phyloP scores from a whole-genome alignment of 2,888 invertebrate species.

The Tholera decimalis region DNA sequence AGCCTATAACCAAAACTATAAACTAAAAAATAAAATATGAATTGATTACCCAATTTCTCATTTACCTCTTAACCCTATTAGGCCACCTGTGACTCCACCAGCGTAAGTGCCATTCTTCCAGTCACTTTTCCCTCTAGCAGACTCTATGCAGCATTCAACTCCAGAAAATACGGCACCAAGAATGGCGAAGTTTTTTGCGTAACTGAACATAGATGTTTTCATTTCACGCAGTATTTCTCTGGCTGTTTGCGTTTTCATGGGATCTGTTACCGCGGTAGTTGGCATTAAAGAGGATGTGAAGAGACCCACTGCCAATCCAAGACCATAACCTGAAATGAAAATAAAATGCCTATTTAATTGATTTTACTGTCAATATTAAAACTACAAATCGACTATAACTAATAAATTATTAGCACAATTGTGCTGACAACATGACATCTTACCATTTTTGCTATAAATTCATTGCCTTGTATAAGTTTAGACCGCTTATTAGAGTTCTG shows the following conservation, averaged over 20 bases:
- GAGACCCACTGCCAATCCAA: constrained; percentile 98
- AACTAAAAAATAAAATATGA: too few species aligned
- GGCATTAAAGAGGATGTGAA: constrained; percentile 99
- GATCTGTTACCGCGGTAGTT: constrained; percentile 93
- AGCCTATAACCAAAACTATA: too few species aligned
- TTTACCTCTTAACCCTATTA: constrained; percentile 96
- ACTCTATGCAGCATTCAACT: constrained; percentile 98
- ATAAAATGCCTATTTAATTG: not conserved
- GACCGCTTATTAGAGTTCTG: too few species aligned
- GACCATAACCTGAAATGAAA: constrained; percentile 94
- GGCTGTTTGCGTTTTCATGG: constrained; percentile 95
- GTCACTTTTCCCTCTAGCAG: constrained; percentile 98
- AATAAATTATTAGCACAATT: too few species aligned
- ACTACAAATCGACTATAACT: too few species aligned
- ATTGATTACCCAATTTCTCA: too few species aligned
- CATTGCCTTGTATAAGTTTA: too few species aligned
- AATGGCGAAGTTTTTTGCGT: constrained; percentile 99
- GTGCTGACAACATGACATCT: too few species aligned
- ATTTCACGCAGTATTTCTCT: constrained; percentile 97
- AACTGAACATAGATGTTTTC: constrained; percentile 97
- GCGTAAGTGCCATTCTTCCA: constrained; percentile 99
- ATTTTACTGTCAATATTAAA: too few species aligned
- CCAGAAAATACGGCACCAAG: constrained; percentile 98
- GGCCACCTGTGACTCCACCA: constrained; percentile 98
- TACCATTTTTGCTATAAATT: too few species aligned